These are phyloP conservation scores for Calyptomena viridis DNA, from an alignment of 2,113 vertebrate genomes.

Conservation along the genomic window DNA sequence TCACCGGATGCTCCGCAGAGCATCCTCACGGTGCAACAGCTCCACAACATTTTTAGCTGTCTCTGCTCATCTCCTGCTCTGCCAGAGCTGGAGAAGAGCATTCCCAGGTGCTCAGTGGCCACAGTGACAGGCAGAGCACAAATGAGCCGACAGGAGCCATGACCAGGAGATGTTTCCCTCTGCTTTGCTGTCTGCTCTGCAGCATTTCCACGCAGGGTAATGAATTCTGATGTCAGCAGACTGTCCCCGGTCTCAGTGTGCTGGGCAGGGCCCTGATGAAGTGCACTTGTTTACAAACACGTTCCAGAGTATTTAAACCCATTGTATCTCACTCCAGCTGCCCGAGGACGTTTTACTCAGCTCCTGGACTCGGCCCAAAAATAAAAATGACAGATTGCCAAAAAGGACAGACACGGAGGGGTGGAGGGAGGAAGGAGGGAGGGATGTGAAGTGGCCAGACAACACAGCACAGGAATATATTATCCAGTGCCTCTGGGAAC, in stretches of 20 bases:
- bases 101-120: neutral
- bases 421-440: neutral
- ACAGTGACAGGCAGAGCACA: accelerated
- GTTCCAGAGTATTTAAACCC: neutral
- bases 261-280: neutral
- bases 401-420: neutral
- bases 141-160: accelerated
- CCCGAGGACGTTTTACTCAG: slow-evolving; percentile 1
- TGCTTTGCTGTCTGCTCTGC: neutral
- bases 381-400: slow-evolving; percentile 17
- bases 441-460: neutral
- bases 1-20: accelerated
- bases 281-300: slow-evolving; percentile 39
- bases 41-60: accelerated
- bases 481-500: neutral
- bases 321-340: slow-evolving; percentile 1
- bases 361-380: slow-evolving; percentile 10
- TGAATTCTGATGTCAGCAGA: neutral
- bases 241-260: neutral
- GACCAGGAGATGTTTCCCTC: neutral
- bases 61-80: neutral
- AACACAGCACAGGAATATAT: slow-evolving; percentile 1
- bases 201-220: neutral
- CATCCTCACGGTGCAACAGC: neutral
- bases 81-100: neutral